These are phyloP conservation scores for Clarias platycephalus DNA, from an alignment of 2,797 vertebrate species.

Conservation along the genomic window DNA sequence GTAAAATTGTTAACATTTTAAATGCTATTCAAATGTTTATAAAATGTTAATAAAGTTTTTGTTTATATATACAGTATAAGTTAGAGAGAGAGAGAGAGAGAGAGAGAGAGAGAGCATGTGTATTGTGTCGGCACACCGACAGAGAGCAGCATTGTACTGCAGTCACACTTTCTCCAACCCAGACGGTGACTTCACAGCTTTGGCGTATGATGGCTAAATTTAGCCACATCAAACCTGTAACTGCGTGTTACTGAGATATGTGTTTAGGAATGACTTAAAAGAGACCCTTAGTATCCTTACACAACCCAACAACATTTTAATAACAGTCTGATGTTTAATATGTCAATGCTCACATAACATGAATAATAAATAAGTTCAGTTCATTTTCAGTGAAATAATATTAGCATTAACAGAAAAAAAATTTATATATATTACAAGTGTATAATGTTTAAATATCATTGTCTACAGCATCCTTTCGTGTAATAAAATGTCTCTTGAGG, in stretches of 20 bases:
- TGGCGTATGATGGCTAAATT: constrained; percentile 25
- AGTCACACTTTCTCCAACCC: neutral
- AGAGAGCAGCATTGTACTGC: constrained; percentile 69
- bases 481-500: neutral
- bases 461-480: neutral
- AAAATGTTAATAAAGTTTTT: too few relatives aligned
- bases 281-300: neutral
- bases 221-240: constrained; percentile 2
- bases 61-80: too few relatives aligned
- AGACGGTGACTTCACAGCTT: constrained; percentile 5
- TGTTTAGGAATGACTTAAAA: neutral
- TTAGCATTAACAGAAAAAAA: neutral
- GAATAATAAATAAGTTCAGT: neutral
- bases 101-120: neutral
- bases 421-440: neutral
- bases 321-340: neutral
- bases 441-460: neutral
- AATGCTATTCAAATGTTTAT: too few relatives aligned
- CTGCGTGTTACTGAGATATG: neutral
- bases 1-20: too few relatives aligned
- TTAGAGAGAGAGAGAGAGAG: neutral
- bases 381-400: neutral
- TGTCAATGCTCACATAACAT: neutral
- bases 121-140: constrained; percentile 41
- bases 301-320: neutral